Evolutionary conservation across 2,888 invertebrate species (phyloP), one percentile per base, ranked within the genome.

Genomic region (Erebia ligea): DNA sequence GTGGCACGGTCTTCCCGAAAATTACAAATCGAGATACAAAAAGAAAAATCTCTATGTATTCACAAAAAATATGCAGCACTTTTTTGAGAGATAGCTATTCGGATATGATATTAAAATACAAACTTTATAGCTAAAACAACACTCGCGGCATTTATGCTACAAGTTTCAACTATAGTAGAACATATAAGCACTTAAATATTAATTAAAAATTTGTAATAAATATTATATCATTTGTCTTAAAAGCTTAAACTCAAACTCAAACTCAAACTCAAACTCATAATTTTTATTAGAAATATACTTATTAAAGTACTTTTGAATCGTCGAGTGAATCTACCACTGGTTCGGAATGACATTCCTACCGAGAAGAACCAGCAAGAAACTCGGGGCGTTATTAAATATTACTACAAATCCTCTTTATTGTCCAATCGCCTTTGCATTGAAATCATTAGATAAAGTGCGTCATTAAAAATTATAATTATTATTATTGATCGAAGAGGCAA

Each of bases 391-490:
- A 62, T 25, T 62, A 62, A 62, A 62, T 48, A 19, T 45, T 19
- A 5, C 62, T 13, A 19, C 19, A 21, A 45, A 19, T 42, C 34
- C 42, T 62, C 17, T 45, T 42, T 19, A 61, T 42, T 45, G 42
- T 61, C 61, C 62, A 13, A 61, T 19, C 21, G 13, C 15, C 62
- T 6, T 62, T 45, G 21, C 62, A 62, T 17, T 48, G 45, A 62
- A 11, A 62, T 62, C 19, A 50, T 62, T 62, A 48, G 48, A 62
- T 62, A 21, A 21, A 48, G 13, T 62, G 48, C 21, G 48, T 62
- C 48, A 62, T 62, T 62, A 62, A 62, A 62, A 62, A 19, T 62
- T 62, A 34, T 34, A 34, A 34, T 34, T 62, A 45, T 62, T 21
- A 21, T 62, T 21, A 59, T 52, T 63, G 13, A 34, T 34, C 40